Evolutionary conservation across 2,888 invertebrate species (phyloP).

Genomic region (Dolichomitus sp.): DNA sequence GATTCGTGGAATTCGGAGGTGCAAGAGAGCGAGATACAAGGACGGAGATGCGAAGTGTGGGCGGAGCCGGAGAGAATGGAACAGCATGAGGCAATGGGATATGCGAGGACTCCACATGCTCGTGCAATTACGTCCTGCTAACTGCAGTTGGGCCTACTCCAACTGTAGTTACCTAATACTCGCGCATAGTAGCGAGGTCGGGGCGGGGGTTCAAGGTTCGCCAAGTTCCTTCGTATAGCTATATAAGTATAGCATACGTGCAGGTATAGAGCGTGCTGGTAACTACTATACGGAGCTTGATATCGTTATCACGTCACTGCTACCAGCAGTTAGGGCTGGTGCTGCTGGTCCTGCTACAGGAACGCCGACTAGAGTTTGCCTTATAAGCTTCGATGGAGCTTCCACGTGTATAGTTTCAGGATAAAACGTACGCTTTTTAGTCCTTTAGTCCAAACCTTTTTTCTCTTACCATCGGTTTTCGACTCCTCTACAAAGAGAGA

Average conservation of each 20-base stretch:
- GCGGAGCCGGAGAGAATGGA: background rate
- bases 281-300: constrained; percentile 42
- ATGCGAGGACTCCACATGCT: constrained; percentile 66
- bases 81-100: constrained; percentile 60
- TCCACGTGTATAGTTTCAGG: constrained; percentile 5
- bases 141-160: constrained; percentile 69
- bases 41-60: constrained; percentile 3
- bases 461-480: constrained; percentile 8
- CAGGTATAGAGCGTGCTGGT: background rate
- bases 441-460: constrained; percentile 10
- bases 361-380: constrained; percentile 33
- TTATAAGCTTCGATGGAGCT: constrained; percentile 48
- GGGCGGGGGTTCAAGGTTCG: constrained; percentile 57
- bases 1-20: constrained; percentile 43
- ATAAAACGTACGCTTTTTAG: constrained; percentile 18
- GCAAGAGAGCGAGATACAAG: constrained; percentile 8
- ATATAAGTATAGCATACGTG: constrained; percentile 13
- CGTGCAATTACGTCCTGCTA: constrained; percentile 68
- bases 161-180: constrained; percentile 64
- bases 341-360: constrained; percentile 13
- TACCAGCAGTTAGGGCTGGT: constrained; percentile 54
- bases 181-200: constrained; percentile 37
- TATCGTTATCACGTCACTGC: constrained; percentile 67
- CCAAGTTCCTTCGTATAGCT: constrained; percentile 39
- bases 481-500: background rate